phyloP scores from a whole-genome alignment of 2,888 invertebrate genomes.

The Onthophagus sagittarius region DNA sequence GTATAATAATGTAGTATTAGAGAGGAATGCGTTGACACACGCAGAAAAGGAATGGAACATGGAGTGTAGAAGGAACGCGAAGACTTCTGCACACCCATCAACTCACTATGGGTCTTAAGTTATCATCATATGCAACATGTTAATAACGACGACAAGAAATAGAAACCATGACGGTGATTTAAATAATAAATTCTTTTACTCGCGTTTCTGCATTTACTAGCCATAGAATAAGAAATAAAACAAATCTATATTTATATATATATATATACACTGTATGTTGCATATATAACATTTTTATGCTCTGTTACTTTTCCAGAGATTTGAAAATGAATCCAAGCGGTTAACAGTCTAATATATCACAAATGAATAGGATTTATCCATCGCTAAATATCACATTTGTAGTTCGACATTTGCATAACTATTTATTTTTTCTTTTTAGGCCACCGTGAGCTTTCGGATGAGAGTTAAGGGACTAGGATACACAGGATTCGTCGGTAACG shows the following conservation, averaged over 20 bases:
- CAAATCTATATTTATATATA: constrained; percentile 1
- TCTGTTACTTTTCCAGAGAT: constrained; percentile 12
- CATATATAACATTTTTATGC: neutral
- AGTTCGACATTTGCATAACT: constrained; percentile 15
- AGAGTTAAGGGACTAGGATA: constrained; percentile 30
- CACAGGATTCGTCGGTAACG: neutral
- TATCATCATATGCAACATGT: neutral
- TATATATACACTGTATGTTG: neutral
- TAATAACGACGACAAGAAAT: neutral
- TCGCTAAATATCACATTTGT: constrained; percentile 45
- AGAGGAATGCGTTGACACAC: constrained; percentile 32
- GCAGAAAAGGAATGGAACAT: constrained; percentile 44
- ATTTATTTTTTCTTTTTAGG: constrained; percentile 24
- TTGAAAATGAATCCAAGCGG: neutral
- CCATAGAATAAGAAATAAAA: neutral
- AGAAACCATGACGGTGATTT: neutral
- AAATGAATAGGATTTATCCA: constrained; percentile 25
- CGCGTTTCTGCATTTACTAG: neutral
- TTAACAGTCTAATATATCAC: constrained; percentile 26
- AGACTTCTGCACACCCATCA: constrained; percentile 46
- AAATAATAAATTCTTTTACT: neutral
- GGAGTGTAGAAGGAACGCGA: constrained; percentile 47
- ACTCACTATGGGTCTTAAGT: constrained; percentile 36
- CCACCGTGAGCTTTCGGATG: constrained; percentile 34
- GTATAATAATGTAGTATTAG: constrained; percentile 15